Conservation (phyloP, 2,888 invertebrate genomes). For the Nemotelus nigrinus region DNA sequence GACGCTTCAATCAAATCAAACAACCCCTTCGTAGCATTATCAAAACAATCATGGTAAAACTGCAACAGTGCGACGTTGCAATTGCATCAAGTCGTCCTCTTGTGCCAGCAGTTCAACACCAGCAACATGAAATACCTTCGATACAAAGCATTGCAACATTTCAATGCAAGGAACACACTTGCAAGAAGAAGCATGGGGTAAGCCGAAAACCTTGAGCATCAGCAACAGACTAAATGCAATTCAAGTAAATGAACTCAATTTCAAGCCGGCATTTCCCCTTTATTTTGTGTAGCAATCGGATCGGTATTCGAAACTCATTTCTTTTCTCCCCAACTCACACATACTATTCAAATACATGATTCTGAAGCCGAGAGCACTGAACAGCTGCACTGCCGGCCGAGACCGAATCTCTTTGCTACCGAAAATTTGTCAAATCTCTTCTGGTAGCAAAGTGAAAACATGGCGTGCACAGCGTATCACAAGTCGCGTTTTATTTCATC, state of each 20-base stretch:
- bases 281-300: no score
- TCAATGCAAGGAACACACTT: no score
- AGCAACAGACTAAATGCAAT: not conserved
- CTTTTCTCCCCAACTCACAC: no score
- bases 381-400: not conserved
- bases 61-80: no score
- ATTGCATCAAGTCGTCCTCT: no score
- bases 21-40: no score
- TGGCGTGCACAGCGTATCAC: slow-evolving; percentile 43
- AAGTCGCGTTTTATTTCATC: slow-evolving; percentile 40
- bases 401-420: slow-evolving; percentile 16
- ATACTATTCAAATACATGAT: no score
- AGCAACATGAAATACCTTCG: not conserved
- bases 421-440: slow-evolving; percentile 42
- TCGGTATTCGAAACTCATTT: no score
- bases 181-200: no score
- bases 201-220: not conserved
- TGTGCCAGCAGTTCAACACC: not conserved
- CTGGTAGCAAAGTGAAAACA: slow-evolving; percentile 45
- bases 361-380: not conserved
- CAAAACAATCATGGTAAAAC: no score
- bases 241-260: not conserved
- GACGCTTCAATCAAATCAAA: no score
- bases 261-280: slow-evolving; percentile 39
- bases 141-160: no score